Percentiles rank a stretch among this genome's conserved stretches.
These are phyloP conservation scores for Tauraco erythrolophus DNA, from an alignment of 2,113 vertebrate species.

Conservation along the genomic window DNA sequence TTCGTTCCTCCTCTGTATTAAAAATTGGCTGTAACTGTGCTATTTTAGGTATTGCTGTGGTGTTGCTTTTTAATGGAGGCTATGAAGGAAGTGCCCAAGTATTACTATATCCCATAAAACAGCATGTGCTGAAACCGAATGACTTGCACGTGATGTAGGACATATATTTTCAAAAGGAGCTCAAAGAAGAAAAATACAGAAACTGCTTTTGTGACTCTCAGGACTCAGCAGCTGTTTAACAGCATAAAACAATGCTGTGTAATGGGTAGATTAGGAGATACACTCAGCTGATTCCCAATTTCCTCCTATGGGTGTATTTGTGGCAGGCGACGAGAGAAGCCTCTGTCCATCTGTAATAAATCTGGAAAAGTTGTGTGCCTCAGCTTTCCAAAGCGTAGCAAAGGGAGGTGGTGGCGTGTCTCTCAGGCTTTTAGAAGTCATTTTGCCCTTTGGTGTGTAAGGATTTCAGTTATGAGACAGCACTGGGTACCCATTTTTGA, in stretches of 20 bases:
- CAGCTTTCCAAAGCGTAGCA: background rate
- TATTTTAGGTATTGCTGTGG: conserved; percentile 10
- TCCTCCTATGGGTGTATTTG: background rate
- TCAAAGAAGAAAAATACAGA: background rate
- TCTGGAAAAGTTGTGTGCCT: background rate
- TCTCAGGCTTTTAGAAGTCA: background rate
- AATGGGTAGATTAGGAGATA: background rate
- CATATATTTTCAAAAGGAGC: background rate
- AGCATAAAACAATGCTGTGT: background rate
- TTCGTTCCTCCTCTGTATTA: background rate
- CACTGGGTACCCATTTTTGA: background rate
- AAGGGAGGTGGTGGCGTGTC: background rate
- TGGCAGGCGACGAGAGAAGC: background rate
- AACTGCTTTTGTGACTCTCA: background rate
- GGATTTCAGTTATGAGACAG: background rate
- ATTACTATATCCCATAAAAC: background rate
- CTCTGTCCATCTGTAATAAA: fast-evolving
- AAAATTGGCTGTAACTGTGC: background rate
- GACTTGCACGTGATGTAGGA: background rate
- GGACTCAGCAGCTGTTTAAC: background rate
- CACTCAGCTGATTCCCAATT: background rate
- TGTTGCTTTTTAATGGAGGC: background rate
- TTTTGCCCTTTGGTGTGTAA: background rate
- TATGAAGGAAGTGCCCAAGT: background rate
- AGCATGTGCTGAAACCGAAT: background rate